Conservation (phyloP, 2,113 vertebrate genomes). For the Anseranas semipalmata region DNA sequence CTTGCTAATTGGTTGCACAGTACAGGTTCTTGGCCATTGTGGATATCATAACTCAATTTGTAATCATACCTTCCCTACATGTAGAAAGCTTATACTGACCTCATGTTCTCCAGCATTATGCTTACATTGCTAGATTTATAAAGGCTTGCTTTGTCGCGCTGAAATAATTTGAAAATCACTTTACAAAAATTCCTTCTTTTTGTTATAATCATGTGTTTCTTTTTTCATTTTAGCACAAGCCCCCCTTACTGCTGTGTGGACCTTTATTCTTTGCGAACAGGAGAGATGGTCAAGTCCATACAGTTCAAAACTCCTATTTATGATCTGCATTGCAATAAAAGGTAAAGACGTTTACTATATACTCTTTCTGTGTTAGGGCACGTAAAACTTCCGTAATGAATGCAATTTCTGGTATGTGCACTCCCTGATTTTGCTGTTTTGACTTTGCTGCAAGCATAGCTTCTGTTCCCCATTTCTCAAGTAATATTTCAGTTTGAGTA, state of each 20-base stretch:
- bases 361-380: neutral
- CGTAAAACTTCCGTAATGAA: neutral
- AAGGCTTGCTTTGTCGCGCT: neutral
- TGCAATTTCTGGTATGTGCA: neutral
- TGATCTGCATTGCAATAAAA: constrained; percentile 95
- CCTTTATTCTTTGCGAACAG: constrained; percentile 92
- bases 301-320: constrained; percentile 99
- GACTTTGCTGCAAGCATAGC: neutral
- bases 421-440: neutral
- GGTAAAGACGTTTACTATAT: constrained; percentile 71
- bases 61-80: neutral
- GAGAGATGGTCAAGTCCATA: constrained; percentile 98
- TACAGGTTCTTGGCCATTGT: neutral
- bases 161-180: neutral
- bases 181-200: neutral
- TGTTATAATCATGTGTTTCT: neutral
- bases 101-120: neutral
- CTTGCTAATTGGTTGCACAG: neutral
- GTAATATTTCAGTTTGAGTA: neutral
- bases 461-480: neutral
- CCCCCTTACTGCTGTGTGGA: constrained; percentile 95
- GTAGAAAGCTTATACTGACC: neutral
- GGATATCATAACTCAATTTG: neutral
- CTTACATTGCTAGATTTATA: neutral
- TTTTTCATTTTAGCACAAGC: constrained; percentile 82